Evolutionary conservation across 2,797 vertebrate species (phyloP).

Genomic region (Megaceryle alcyon): DNA sequence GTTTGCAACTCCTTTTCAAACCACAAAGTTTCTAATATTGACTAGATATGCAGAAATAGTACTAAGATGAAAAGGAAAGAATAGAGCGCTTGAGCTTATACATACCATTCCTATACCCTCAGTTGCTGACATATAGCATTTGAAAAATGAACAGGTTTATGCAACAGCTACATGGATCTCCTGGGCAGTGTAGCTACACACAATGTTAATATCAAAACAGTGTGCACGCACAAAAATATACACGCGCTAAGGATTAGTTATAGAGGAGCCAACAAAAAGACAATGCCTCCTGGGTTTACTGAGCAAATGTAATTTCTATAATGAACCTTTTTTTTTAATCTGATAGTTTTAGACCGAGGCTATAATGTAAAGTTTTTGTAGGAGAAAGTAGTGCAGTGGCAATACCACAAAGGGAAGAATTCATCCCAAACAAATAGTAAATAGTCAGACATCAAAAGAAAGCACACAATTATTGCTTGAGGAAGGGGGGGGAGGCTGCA

Average conservation of each 20-base stretch:
- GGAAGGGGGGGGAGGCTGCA: neutral
- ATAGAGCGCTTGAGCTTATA: conserved; percentile 30
- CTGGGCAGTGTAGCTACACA: conserved; percentile 66
- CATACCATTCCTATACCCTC: neutral
- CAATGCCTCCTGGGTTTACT: conserved; percentile 75
- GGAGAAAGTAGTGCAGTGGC: conserved; percentile 5
- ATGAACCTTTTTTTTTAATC: conserved; percentile 65
- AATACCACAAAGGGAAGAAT: conserved; percentile 40
- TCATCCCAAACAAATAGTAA: conserved; percentile 64
- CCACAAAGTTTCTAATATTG: neutral
- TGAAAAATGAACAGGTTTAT: conserved; percentile 67
- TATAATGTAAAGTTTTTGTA: conserved; percentile 52
- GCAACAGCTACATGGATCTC: conserved; percentile 26
- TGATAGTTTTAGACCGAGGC: conserved; percentile 50
- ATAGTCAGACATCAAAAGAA: conserved; percentile 34
- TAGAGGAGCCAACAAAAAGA: conserved; percentile 63
- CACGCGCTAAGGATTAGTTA: conserved; percentile 62
- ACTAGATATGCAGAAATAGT: neutral
- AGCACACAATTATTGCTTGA: conserved; percentile 47
- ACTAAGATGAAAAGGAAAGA: conserved; percentile 3
- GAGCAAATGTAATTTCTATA: conserved; percentile 76
- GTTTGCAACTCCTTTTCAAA: neutral
- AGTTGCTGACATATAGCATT: conserved; percentile 30
- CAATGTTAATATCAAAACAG: conserved; percentile 51
- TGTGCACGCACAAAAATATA: conserved; percentile 7